Evolutionary conservation across 2,797 vertebrate genomes (phyloP), one percentile per base, ranked within the genome.

Genomic region (Sebastolobus altivelis): DNA sequence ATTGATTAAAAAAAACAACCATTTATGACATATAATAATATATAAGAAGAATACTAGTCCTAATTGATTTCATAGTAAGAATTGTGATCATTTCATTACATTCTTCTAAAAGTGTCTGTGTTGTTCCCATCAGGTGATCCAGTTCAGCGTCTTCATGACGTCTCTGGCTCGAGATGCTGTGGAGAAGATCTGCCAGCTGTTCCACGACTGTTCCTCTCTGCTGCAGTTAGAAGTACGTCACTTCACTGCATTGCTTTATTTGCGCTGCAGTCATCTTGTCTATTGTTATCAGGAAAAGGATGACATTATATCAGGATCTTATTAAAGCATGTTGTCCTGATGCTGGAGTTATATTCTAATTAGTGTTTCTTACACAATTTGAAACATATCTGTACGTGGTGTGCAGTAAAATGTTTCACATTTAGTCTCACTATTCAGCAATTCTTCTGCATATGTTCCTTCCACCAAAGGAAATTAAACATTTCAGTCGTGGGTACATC

Each of bases 131-230:
- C 83, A 95, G 94, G 82, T 93, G 86, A 72, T 88, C 63, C 90
- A 89, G 43, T 29, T 95, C 61, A 89, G 72, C n/a, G 65, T 89
- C 60, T 89, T 94, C 75, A 83, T 96, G 92, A 80, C 90, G 18
- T 87, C 80, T 65, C 78, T 94, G 83, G 95, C 94, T 56, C 92
- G 80, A 62, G 94, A 95, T 29, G 93, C 94, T 0, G 90, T 89
- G 62, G 86, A 92, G 81, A 94, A 95, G 83, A 91, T 96, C 85
- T 94, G 92, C 65, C 88, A 85, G 61, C 89, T 96, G 2, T 94
- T 95, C 83, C 78, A 82, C 0, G 89, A 95, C 10, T 87, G 85
- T 77, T 95, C 93, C 0, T 91, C 93, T 4, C 60, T 85, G 81
- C 89, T 95, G 75, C 90, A 20, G 69, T 74, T 88, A 11, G 87